Evolutionary conservation across 2,113 vertebrate species (phyloP), one percentile per base, ranked within the genome.

Genomic region (Microtus pennsylvanicus): DNA sequence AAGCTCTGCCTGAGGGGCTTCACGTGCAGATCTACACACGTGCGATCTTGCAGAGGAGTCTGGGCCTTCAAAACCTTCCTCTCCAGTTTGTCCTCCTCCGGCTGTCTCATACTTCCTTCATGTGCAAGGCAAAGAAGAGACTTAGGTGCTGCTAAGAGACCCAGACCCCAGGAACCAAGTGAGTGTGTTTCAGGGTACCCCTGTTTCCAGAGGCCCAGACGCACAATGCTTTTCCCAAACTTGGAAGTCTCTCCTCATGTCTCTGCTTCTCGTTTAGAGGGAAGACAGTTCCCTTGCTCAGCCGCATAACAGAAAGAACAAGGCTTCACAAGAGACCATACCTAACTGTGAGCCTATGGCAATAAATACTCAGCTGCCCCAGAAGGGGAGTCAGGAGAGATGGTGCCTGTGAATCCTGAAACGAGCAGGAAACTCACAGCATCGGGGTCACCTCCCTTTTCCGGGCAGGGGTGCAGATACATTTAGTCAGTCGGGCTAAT

Each of bases 381-480:
- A 0, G 11, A 21, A 17, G 45, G 35, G 35, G 35, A 70, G 5
- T 38, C 4, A 16, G 19, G 61, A 38, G 19, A 69, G 72, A 89
- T 3, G 24, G 3, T 35, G 8, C 26, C 80, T 89, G 85, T 33
- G 35, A 89, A 91, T 89, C 35, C 35, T 35, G 22, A 91, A 52
- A n/a, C 30, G 87, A 87, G 22, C 63, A 74, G n/a, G 90, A 86
- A 90, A 85, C 55, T 74, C 65, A 83, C 91, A 52, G 21, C 50
- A 35, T 11, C 30, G 10, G 0, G 0, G 58, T 28, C 10, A 78
- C 13, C 7, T 52, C 9, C 52, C n/a, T 86, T 28, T 86, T 80
- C 86, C 83, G 11, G 67, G n/a, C 61, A 75, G 30, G 69, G 83
- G 77, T 45, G 38, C 52, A 11, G 26, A 52, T 90, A 90, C 78